Evolutionary conservation across 2,888 invertebrate genomes (phyloP).

Genomic region (Oxyteleia sp.): DNA sequence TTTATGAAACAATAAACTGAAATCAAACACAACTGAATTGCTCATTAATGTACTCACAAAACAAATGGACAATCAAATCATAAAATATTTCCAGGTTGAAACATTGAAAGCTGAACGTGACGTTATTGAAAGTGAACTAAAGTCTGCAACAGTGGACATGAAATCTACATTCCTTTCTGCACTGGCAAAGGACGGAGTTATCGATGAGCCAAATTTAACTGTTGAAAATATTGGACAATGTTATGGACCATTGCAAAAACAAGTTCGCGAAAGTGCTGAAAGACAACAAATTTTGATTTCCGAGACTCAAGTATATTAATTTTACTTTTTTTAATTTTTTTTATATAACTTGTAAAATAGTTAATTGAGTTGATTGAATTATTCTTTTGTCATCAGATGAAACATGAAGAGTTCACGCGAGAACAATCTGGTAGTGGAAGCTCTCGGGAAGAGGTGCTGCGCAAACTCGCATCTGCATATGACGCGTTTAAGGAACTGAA

Average conservation of each 20-base stretch:
- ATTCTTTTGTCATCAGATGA: too few relatives aligned
- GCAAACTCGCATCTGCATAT: constrained; percentile 95
- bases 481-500: constrained; percentile 97
- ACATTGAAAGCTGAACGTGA: constrained; percentile 96
- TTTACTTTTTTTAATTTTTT: constrained; percentile 3
- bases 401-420: constrained; percentile 89
- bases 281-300: constrained; percentile 91
- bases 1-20: too few relatives aligned
- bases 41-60: too few relatives aligned
- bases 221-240: constrained; percentile 92
- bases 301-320: constrained; percentile 89
- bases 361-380: too few relatives aligned
- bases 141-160: constrained; percentile 94
- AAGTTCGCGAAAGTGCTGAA: constrained; percentile 92
- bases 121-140: constrained; percentile 95
- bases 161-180: constrained; percentile 93
- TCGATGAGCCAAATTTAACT: constrained; percentile 93
- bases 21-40: too few relatives aligned
- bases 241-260: constrained; percentile 93
- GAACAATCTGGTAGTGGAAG: constrained; percentile 88
- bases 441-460: constrained; percentile 93
- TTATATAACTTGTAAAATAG: too few relatives aligned
- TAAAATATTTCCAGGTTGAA: constrained; percentile 90
- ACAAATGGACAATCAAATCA: too few relatives aligned
- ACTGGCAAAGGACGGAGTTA: constrained; percentile 92